Evolutionary conservation across 2,888 invertebrate species (phyloP).

Genomic region (Lepidochrysops patricia): DNA sequence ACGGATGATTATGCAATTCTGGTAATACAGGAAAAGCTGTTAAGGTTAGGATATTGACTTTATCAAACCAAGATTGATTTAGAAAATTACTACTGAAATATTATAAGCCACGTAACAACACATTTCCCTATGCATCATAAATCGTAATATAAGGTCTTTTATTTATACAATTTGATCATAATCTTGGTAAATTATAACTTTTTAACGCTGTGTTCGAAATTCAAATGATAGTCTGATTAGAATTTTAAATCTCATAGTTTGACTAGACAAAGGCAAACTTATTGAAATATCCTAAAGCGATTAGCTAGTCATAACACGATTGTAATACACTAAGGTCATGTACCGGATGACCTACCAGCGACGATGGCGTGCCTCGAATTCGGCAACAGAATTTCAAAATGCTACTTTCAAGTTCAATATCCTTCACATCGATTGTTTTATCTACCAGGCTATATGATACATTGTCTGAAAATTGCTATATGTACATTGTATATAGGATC

Average conservation of each 20-base stretch:
- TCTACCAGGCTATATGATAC: too few relatives aligned
- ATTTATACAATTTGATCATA: too few relatives aligned
- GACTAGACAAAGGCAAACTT: not conserved
- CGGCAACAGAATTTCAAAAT: slow-evolving; percentile 27
- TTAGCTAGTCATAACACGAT: slow-evolving; percentile 18
- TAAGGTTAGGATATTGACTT: not conserved
- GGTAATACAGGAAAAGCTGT: not conserved
- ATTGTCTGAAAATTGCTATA: too few relatives aligned
- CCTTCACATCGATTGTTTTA: not conserved
- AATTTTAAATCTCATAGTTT: not conserved
- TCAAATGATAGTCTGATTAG: not conserved
- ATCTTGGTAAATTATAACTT: too few relatives aligned
- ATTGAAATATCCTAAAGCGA: not conserved
- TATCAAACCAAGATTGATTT: not conserved
- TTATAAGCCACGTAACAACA: too few relatives aligned
- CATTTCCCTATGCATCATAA: too few relatives aligned
- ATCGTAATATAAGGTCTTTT: too few relatives aligned
- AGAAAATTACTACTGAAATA: too few relatives aligned
- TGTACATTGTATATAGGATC: too few relatives aligned
- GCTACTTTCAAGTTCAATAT: slow-evolving; percentile 16
- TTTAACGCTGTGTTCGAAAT: too few relatives aligned
- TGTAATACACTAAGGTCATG: slow-evolving; percentile 32
- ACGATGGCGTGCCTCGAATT: slow-evolving; percentile 31
- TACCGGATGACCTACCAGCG: slow-evolving; percentile 35
- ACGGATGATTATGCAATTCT: not conserved